Evolutionary conservation across 2,888 invertebrate species (phyloP), one percentile per base, ranked within the genome.

Genomic region (Cremastinae sp.): DNA sequence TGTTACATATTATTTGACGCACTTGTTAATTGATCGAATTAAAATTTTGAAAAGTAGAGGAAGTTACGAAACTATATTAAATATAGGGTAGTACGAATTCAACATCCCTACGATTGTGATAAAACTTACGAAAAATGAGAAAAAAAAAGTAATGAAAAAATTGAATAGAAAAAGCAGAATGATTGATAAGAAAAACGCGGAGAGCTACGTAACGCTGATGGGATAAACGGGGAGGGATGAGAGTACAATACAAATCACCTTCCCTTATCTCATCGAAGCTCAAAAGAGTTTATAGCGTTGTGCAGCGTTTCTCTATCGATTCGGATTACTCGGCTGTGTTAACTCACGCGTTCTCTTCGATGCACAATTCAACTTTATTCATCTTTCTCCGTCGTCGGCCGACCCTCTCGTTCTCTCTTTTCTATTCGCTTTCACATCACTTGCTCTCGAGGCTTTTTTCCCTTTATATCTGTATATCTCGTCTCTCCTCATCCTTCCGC

Each of bases 281-380:
- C 41, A 68, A 66, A 49, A 49, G 43, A 49, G 62, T n/a, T 53
- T 53, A 51, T 73, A 28, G 2, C 28, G 28, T 28, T 58, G 41
- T 38, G 51, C 58, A 51, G 7, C 45, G 45, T 66, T 54, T 51
- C 53, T 69, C 53, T 54, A 65, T 73, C 73, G 76, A 73, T 76
- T 69, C 53, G 65, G 64, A 74, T 68, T 56, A 76, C 51, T 69
- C 73, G 64, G 18, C 61, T 73, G 53, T 49, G 38, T 49, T 14
- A 59, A 14, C 41, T 54, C 69, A 53, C n/a, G 49, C 49, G 58
- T 41, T 59, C 28, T 59, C 69, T 51, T 58, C 38, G 38, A 34
- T 51, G 51, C 34, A 64, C 59, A 45, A 28, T 59, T 59, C 45
- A 2, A 22, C 22, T 10, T 34, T 34, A 28, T 14, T 34, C 20